These are phyloP conservation scores for Bufo gargarizans DNA, from an alignment of 2,113 vertebrate species.

Conservation along the genomic window DNA sequence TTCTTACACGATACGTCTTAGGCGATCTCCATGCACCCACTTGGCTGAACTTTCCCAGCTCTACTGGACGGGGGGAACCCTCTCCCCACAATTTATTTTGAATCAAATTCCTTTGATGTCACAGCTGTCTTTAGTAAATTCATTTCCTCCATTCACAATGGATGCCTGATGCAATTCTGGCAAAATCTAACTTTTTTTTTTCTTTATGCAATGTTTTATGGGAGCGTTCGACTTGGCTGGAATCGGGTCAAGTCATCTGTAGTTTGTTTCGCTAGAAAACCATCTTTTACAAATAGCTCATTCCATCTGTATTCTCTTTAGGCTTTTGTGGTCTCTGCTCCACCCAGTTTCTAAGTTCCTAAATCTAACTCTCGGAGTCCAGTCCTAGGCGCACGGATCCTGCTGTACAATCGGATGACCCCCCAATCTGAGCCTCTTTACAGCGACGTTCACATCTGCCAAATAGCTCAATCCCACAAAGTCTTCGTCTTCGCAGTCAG, in stretches of 20 bases:
- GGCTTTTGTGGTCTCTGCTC: constrained; percentile 71
- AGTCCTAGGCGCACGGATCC: constrained; percentile 68
- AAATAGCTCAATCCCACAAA: constrained; percentile 41
- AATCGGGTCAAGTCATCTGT: constrained; percentile 73
- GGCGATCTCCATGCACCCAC: constrained; percentile 59
- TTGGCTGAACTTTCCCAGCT: constrained; percentile 78
- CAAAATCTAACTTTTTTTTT: constrained; percentile 67
- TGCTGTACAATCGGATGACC: constrained; percentile 66
- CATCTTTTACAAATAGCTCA: constrained; percentile 66
- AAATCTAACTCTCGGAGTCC: constrained; percentile 73
- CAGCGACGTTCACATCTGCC: too few relatives aligned
- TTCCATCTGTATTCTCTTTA: constrained; percentile 77
- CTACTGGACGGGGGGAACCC: constrained; percentile 74
- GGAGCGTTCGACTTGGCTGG: constrained; percentile 77
- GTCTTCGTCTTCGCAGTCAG: neutral
- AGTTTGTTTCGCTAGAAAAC: constrained; percentile 74
- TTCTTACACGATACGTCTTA: constrained; percentile 9
- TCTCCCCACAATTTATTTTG: constrained; percentile 77
- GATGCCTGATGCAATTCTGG: constrained; percentile 79
- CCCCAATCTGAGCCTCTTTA: constrained; percentile 60
- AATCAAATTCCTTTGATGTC: constrained; percentile 77
- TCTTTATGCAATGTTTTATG: constrained; percentile 75
- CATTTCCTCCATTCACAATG: constrained; percentile 78
- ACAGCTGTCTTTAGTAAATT: constrained; percentile 81
- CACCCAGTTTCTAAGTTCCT: constrained; percentile 79